Percentiles rank a stretch among this genome's conserved stretches.
Evolutionary conservation across 2,113 vertebrate species (phyloP).

Genomic region (Puma concolor): DNA sequence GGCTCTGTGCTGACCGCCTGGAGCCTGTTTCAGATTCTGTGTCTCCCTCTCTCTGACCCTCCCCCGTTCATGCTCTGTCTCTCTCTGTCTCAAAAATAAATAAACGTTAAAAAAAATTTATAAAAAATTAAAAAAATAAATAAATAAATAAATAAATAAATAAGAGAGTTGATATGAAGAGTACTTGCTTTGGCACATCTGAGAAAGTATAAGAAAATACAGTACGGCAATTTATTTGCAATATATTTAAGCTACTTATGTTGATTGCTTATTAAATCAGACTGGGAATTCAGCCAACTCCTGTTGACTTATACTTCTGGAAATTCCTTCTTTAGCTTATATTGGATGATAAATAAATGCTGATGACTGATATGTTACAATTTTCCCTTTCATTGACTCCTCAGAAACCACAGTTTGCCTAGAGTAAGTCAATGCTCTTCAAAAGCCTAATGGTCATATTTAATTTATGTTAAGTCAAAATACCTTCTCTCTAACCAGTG

Average conservation of each 20-base stretch:
- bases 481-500: not conserved
- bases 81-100: too few relatives aligned
- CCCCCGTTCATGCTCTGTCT: too few relatives aligned
- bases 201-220: not conserved
- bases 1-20: too few relatives aligned
- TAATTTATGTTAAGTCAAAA: not conserved
- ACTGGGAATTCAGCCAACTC: not conserved
- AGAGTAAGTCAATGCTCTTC: not conserved
- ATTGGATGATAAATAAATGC: not conserved
- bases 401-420: not conserved
- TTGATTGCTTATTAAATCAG: constrained; percentile 34
- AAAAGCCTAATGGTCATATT: not conserved
- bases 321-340: constrained; percentile 24
- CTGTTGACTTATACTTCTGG: not conserved
- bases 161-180: not conserved
- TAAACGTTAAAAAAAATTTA: too few relatives aligned
- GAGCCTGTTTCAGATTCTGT: too few relatives aligned
- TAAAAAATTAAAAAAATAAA: too few relatives aligned
- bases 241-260: not conserved
- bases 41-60: too few relatives aligned
- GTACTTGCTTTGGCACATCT: not conserved
- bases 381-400: not conserved
- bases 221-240: not conserved
- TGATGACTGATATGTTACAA: not conserved
- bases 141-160: constrained; percentile 3